Conservation (phyloP, 64 coral and sea anemone genomes). For the Montipora capricornis region DNA sequence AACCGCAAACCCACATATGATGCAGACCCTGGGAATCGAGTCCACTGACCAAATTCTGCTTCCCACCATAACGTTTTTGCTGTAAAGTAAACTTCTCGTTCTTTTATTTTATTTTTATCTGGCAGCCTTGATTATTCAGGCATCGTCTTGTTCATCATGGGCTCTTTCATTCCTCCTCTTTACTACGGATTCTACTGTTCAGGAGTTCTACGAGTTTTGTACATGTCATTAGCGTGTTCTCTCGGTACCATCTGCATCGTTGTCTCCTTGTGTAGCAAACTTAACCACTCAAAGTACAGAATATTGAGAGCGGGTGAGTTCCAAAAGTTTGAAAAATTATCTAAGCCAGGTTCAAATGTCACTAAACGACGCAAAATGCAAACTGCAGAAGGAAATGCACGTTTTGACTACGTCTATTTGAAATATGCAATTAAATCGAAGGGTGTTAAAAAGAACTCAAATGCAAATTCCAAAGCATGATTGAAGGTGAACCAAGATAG, state of each 20-base stretch:
- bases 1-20: too few species aligned
- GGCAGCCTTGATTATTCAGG: conserved; percentile 86
- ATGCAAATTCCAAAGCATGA: too few species aligned
- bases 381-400: too few species aligned
- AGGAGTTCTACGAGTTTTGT: conserved; percentile 68
- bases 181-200: conserved; percentile 95
- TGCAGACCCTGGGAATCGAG: too few species aligned
- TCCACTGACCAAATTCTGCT: too few species aligned
- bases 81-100: not conserved
- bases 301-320: conserved; percentile 67
- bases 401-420: too few species aligned
- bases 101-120: not conserved
- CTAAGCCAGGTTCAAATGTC: too few species aligned
- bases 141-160: conserved; percentile 81
- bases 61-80: not conserved
- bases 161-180: conserved; percentile 83
- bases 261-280: conserved; percentile 84
- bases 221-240: conserved; percentile 77
- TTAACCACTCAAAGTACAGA: conserved; percentile 79
- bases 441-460: too few species aligned
- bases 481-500: too few species aligned
- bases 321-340: too few species aligned
- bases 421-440: too few species aligned
- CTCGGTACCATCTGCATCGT: conserved; percentile 75
- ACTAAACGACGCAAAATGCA: too few species aligned